phyloP scores from a whole-genome alignment of 2,888 invertebrate species.

The Hipparchia semele region DNA sequence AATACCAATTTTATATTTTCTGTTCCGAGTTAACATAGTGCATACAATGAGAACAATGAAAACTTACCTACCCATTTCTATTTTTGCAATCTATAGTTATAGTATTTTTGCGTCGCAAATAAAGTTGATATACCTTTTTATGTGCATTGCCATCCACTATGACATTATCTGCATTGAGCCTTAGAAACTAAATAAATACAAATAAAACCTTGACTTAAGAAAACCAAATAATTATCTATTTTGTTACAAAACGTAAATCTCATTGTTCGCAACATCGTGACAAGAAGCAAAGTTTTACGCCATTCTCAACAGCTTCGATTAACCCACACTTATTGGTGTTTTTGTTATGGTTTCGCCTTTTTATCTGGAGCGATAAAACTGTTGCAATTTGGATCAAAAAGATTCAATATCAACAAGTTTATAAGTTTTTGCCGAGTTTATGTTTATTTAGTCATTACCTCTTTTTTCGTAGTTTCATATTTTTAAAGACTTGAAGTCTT shows the following conservation, averaged over 20 bases:
- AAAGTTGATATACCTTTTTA: too few species aligned
- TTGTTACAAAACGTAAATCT: neutral
- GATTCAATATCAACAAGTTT: neutral
- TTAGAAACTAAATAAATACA: neutral
- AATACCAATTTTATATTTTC: too few species aligned
- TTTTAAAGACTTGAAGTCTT: too few species aligned
- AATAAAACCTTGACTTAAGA: conserved; percentile 1
- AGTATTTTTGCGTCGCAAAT: too few species aligned
- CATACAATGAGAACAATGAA: too few species aligned
- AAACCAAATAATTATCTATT: neutral
- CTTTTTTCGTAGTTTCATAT: too few species aligned
- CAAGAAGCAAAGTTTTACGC: conserved; percentile 10
- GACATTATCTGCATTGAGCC: neutral
- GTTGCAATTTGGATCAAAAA: conserved; percentile 3
- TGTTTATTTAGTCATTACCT: neutral
- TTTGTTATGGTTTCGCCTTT: conserved; percentile 7
- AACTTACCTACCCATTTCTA: too few species aligned
- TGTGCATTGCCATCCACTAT: too few species aligned
- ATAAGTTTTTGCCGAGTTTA: neutral
- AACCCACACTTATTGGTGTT: conserved; percentile 14
- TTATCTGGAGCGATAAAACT: conserved; percentile 6
- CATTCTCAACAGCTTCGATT: neutral
- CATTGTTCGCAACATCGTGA: neutral
- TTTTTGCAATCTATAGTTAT: too few species aligned
- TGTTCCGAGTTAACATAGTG: too few species aligned